Evolutionary conservation across 2,113 vertebrate genomes (phyloP).

Genomic region (Onychorhynchus coronatus): DNA sequence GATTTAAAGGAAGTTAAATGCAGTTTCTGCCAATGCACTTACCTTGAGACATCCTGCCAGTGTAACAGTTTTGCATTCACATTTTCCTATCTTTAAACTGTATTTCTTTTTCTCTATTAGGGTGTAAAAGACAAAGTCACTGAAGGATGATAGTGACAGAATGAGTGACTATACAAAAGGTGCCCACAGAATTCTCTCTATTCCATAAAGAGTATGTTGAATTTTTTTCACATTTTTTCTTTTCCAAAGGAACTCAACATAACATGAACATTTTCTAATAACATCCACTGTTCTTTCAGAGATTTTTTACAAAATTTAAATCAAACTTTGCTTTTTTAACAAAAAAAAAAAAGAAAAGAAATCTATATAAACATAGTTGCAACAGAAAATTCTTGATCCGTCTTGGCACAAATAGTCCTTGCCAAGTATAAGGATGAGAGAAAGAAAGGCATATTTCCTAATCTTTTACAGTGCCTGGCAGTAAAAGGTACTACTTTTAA

Average conservation of each 20-base stretch:
- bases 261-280: not conserved
- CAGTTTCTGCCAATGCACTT: constrained; percentile 29
- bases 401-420: not conserved
- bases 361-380: not conserved
- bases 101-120: constrained; percentile 7
- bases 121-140: constrained; percentile 41
- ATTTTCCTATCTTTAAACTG: not conserved
- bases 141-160: constrained; percentile 14
- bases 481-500: not conserved
- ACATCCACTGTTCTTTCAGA: not conserved
- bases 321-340: not conserved
- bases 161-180: constrained; percentile 35
- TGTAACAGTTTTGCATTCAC: constrained; percentile 14
- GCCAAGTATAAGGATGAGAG: not conserved
- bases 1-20: constrained; percentile 48
- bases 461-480: not conserved
- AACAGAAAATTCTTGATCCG: not conserved
- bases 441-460: not conserved
- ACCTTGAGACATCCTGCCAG: constrained; percentile 19
- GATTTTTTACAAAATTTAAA: not conserved
- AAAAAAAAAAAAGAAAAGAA: not conserved
- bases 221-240: not conserved
- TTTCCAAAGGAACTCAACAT: not conserved
- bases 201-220: not conserved
- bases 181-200: not conserved